Evolutionary conservation across 2,113 vertebrate genomes (phyloP).

Genomic region (Cyanoramphus novaezelandiae): DNA sequence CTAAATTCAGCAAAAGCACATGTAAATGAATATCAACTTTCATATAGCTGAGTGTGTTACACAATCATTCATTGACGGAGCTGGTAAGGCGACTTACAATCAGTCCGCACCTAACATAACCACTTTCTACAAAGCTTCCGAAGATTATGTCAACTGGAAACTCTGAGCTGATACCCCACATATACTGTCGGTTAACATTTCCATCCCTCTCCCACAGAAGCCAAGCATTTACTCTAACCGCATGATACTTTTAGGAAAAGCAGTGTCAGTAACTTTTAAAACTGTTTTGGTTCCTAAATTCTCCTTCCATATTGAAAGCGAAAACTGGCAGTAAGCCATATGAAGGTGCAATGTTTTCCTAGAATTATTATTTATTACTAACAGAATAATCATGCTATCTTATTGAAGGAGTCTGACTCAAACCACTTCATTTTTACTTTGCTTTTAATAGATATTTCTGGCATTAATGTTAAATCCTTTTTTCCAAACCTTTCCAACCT

Average conservation of each 20-base stretch:
- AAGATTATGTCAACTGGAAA: neutral
- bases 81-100: neutral
- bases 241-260: neutral
- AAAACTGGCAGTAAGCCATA: neutral
- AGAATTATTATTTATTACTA: neutral
- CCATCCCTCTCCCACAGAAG: neutral
- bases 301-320: neutral
- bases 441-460: neutral
- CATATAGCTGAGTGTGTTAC: neutral
- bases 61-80: neutral
- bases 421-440: neutral
- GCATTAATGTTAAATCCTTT: neutral
- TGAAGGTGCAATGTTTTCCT: neutral
- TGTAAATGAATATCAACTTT: neutral
- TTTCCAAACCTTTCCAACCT: neutral
- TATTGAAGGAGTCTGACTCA: neutral
- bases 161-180: neutral
- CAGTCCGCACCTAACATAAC: neutral
- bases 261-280: neutral
- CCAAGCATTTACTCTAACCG: neutral
- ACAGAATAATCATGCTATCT: neutral
- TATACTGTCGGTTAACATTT: fast-evolving
- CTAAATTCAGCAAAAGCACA: neutral
- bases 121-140: neutral
- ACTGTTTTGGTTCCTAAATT: neutral